Conservation (phyloP, 2,888 invertebrate species). For the Autographa gamma region DNA sequence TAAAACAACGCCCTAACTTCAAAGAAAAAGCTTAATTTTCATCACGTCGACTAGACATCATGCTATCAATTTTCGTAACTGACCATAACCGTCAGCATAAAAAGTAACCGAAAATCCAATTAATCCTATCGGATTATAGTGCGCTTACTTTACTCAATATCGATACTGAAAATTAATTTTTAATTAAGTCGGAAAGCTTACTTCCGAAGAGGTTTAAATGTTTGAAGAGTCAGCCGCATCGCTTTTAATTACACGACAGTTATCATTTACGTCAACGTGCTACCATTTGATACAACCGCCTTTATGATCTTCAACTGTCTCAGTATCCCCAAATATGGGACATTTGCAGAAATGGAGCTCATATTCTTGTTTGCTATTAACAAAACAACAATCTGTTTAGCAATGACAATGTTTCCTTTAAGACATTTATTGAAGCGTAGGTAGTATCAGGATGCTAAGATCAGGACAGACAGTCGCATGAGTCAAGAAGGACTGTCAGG, state of each 20-base stretch:
- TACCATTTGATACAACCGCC: constrained; percentile 60
- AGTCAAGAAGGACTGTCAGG: constrained; percentile 37
- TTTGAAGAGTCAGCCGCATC: constrained; percentile 64
- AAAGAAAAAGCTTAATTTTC: constrained; percentile 45
- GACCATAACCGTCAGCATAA: constrained; percentile 39
- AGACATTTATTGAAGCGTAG: background rate
- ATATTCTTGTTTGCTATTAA: constrained; percentile 16
- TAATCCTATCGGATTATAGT: constrained; percentile 47
- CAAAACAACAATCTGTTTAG: background rate
- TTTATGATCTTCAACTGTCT: constrained; percentile 56
- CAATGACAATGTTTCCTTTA: background rate
- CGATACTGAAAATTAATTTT: constrained; percentile 56
- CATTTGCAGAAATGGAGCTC: constrained; percentile 41
- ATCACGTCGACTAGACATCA: constrained; percentile 31
- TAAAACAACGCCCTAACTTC: constrained; percentile 36
- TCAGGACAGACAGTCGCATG: background rate
- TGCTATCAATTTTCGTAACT: constrained; percentile 55
- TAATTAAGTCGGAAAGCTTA: constrained; percentile 65
- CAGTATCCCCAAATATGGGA: constrained; percentile 45
- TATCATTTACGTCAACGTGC: constrained; percentile 56
- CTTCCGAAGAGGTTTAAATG: constrained; percentile 63
- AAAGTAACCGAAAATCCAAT: constrained; percentile 42
- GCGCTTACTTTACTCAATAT: constrained; percentile 34
- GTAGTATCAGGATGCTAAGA: background rate
- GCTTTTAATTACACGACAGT: constrained; percentile 61